Percentiles rank a stretch among this genome's conserved stretches.
phyloP scores from a whole-genome alignment of 1,140 invertebrate genomes.

The Camponotus vicinus region DNA sequence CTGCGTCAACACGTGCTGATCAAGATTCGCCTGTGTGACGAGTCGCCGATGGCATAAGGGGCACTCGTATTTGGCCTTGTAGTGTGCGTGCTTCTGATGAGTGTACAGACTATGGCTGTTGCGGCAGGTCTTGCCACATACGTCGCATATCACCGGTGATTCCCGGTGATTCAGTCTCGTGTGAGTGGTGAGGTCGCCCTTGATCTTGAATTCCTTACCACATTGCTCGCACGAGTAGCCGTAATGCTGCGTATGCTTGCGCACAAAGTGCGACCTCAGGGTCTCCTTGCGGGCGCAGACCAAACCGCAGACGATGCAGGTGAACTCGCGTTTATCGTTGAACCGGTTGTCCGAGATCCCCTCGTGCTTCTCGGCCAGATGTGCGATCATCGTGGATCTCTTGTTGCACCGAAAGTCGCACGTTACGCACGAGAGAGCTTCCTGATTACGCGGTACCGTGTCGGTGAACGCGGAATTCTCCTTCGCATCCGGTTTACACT shows the following conservation, averaged over 20 bases:
- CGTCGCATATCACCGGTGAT: conserved; percentile 89
- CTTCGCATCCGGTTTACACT: neutral
- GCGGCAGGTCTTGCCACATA: conserved; percentile 88
- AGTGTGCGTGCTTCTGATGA: conserved; percentile 84
- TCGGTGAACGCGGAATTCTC: neutral
- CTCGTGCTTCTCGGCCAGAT: conserved; percentile 57
- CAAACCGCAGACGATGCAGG: conserved; percentile 54
- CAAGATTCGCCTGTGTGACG: conserved; percentile 83
- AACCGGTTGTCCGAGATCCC: neutral
- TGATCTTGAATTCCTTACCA: conserved; percentile 86
- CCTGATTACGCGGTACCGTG: conserved; percentile 36
- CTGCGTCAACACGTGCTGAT: conserved; percentile 85
- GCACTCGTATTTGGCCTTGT: conserved; percentile 84
- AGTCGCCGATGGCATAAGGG: conserved; percentile 81
- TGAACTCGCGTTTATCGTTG: conserved; percentile 34
- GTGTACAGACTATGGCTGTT: conserved; percentile 84
- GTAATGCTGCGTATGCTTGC: conserved; percentile 83
- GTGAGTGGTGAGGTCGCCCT: conserved; percentile 89
- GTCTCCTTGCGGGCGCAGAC: conserved; percentile 61
- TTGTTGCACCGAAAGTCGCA: conserved; percentile 68
- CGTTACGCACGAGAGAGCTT: conserved; percentile 39
- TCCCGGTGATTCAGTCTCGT: conserved; percentile 87
- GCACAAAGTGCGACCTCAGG: conserved; percentile 65
- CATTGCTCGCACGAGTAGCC: conserved; percentile 86
- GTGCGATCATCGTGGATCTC: conserved; percentile 62